Conservation (phyloP, 2,113 vertebrate genomes). For the Cavia aperea region DNA sequence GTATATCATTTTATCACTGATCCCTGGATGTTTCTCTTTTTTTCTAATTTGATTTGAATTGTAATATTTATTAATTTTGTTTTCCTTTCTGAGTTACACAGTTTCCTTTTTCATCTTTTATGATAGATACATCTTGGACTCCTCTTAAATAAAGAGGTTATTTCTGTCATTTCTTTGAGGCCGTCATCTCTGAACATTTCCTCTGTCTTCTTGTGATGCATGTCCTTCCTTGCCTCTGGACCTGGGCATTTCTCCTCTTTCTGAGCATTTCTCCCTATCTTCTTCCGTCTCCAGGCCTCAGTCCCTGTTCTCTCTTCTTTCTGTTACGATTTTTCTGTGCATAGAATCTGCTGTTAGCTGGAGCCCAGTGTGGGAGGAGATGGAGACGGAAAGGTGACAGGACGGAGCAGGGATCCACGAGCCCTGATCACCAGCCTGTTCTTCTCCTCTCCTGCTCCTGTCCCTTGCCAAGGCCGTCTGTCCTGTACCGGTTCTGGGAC, state of each 20-base stretch:
- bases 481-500: background rate
- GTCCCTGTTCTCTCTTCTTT: background rate
- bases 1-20: background rate
- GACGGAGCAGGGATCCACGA: background rate
- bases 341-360: background rate
- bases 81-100: background rate
- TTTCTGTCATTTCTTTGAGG: slow-evolving; percentile 30
- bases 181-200: background rate
- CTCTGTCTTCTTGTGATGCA: background rate
- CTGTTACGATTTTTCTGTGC: background rate
- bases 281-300: background rate
- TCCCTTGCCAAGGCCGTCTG: background rate
- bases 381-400: no score
- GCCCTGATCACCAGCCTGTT: background rate
- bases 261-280: background rate
- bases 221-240: background rate
- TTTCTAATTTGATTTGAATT: slow-evolving; percentile 32
- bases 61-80: slow-evolving; percentile 17
- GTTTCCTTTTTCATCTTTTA: slow-evolving; percentile 38
- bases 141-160: slow-evolving; percentile 16
- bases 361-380: background rate
- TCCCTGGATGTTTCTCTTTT: background rate
- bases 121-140: slow-evolving; percentile 22
- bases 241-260: background rate
- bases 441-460: background rate